Conservation (phyloP, 2,888 invertebrate genomes). For the Zygaena filipendulae region DNA sequence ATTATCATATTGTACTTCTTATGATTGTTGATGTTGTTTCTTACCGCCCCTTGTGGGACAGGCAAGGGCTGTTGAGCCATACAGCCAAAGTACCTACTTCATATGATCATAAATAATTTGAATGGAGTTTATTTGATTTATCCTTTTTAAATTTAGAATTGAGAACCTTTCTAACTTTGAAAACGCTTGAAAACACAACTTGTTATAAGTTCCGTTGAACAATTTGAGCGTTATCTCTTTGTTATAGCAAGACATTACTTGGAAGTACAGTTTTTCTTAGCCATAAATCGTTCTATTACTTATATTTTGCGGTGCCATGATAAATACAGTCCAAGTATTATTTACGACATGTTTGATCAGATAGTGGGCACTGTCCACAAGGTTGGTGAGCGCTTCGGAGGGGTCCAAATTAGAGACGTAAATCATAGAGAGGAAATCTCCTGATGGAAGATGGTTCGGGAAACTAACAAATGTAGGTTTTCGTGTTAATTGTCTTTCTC, state of each 20-base stretch:
- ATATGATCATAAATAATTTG: too few species aligned
- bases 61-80: too few species aligned
- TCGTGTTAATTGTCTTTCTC: slow-evolving; percentile 26
- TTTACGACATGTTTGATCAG: slow-evolving; percentile 60
- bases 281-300: slow-evolving; percentile 49
- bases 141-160: too few species aligned
- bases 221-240: too few species aligned
- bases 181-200: too few species aligned
- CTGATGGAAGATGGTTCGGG: slow-evolving; percentile 21
- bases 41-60: too few species aligned
- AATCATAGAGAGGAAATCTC: slow-evolving; percentile 33
- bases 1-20: too few species aligned
- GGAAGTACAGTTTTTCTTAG: slow-evolving; percentile 25
- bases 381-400: slow-evolving; percentile 27
- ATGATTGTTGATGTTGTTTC: too few species aligned
- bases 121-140: too few species aligned
- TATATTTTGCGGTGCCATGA: slow-evolving; percentile 45
- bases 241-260: slow-evolving; percentile 5
- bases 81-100: too few species aligned
- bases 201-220: too few species aligned
- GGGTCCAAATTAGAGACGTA: slow-evolving; percentile 51
- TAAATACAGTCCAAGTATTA: slow-evolving; percentile 57
- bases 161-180: too few species aligned
- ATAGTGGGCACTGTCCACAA: slow-evolving; percentile 54
- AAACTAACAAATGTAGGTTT: slow-evolving; percentile 28